Evolutionary conservation across 2,888 invertebrate species (phyloP), one percentile per base, ranked within the genome.

Genomic region (Achlya flavicornis): DNA sequence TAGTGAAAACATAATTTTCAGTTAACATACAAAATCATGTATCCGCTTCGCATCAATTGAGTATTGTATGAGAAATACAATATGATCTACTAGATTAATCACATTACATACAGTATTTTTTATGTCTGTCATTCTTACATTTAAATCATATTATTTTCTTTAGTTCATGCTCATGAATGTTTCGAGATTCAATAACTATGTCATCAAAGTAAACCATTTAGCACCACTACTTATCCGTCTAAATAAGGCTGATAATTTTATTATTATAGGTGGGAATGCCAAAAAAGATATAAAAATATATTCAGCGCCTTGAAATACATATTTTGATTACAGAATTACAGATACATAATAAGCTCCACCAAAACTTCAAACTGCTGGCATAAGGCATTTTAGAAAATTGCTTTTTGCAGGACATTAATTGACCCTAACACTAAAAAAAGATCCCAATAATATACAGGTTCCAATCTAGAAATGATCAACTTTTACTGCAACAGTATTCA

Each of bases 401-500:
- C 7, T 16, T 16, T n/a, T 48, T 48, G 48, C 8, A 7, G 16
- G 12, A 12, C 41, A 5, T 53, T 14, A n/a, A 53, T 19, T 14
- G 26, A 26, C 26, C 26, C 26, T 26, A 26, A 26, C 1, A 26
- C 26, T 26, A 26, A 10, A 19, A 53, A 19, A 19, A 53, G 19
- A n/a, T n/a, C 7, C n/a, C 19, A 19, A 53, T 8, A 19, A 53
- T 10, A 46, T 7, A 43, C 6, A 48, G 14, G 19, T 53, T 16
- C 53, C n/a, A 16, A 19, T 53, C 60, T 83, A 98, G 91, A 98
- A 98, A 90, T 98, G 98, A 90, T 98, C 98, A 70, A 98, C 97
- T 92, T 97, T 96, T 65, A 98, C 98, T 63, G 98, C 97, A 53
- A 98, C 97, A 69, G 97, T 97, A 87, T 97, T 97, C 61, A 97